Base-by-base conservation (phyloP, 2,797 vertebrate species). In the Merluccius polli region DNA sequence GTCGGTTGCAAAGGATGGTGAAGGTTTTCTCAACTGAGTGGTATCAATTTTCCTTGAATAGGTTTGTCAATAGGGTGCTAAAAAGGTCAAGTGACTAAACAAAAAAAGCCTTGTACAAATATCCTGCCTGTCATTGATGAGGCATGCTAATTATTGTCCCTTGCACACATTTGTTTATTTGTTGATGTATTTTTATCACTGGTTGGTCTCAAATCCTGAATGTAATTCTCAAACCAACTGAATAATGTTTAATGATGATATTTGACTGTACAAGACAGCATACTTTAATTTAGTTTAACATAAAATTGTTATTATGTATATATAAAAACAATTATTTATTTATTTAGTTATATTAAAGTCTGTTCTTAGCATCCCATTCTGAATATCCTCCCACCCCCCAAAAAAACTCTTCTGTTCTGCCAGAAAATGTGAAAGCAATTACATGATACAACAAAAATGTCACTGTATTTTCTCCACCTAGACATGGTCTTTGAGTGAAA, bases 111-210 rank as follows among this genome's bases (percentile, higher is more conserved):
- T 82, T 77, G 78, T 78, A 82, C 69, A 89, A 87, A 88, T 86
- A 87, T 88, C 79, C 79, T 80, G 78, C 74, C 78, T 82, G 67
- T 41, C 86, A 70, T 82, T 84, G 86, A 88, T 81, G 78, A 78
- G 77, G 71, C 80, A 79, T 82, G 81, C 88, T 83, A 88, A 76
- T 78, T 85, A 83, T 89, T 85, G 85, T 89, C 78, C 78, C 78
- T 87, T 88, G 89, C 87, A 90, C 85, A 87, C 86, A 89, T 90
- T 89, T 88, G 73, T 85, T 87, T 84, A 87, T 87, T 91, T 90
- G 90, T 84, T 85, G 85, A 85, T 90, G 89, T 88, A 59, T 59
- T 59, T 59, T 59, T 59, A 59, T 4, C 48, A 59, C 44, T 48
- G 11, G 36, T 38, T 38, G 5, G 36, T 59, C 48, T 48, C 1